A percentile compares a stretch with the other conserved stretches of the same genome.
These are phyloP conservation scores for Pomatostomus ruficeps DNA, from an alignment of 2,113 vertebrate genomes.

Conservation along the genomic window DNA sequence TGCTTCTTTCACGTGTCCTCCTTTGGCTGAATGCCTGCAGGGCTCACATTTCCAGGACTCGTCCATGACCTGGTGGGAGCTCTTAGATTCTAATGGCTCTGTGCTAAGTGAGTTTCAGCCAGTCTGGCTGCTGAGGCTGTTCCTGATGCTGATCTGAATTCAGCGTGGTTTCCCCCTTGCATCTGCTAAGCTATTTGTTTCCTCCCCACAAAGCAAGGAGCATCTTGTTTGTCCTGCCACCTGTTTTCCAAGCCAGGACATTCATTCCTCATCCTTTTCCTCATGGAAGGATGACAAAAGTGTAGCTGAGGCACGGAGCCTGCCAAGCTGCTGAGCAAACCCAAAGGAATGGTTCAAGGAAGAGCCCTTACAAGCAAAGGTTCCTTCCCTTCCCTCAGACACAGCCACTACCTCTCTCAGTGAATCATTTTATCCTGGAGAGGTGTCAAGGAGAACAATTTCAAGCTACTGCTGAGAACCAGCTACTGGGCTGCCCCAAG, in stretches of 20 bases:
- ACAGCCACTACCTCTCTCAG: neutral
- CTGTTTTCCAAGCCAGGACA: slow-evolving; percentile 22
- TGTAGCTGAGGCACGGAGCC: neutral
- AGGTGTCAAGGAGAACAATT: slow-evolving; percentile 3
- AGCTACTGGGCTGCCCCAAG: slow-evolving; percentile 36
- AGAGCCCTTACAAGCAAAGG: neutral
- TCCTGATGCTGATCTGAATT: neutral
- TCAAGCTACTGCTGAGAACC: neutral
- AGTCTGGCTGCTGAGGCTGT: neutral
- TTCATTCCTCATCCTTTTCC: slow-evolving; percentile 16
- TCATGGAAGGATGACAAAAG: slow-evolving; percentile 11
- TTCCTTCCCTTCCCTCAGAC: slow-evolving; percentile 6
- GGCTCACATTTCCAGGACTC: slow-evolving; percentile 1
- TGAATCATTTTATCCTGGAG: slow-evolving; percentile 40
- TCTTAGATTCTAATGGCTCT: neutral
- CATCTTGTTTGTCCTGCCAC: slow-evolving; percentile 44
- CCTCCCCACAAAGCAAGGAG: neutral
- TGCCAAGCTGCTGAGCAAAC: slow-evolving; percentile 28
- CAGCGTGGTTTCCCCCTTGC: neutral
- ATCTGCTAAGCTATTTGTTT: slow-evolving; percentile 16
- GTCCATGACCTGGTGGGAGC: neutral
- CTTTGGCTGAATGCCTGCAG: neutral
- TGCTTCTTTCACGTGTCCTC: neutral
- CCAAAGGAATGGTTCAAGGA: neutral
- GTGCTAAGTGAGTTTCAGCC: neutral